Base-by-base conservation (phyloP, 2,113 vertebrate genomes). In the Dasyurus viverrinus region DNA sequence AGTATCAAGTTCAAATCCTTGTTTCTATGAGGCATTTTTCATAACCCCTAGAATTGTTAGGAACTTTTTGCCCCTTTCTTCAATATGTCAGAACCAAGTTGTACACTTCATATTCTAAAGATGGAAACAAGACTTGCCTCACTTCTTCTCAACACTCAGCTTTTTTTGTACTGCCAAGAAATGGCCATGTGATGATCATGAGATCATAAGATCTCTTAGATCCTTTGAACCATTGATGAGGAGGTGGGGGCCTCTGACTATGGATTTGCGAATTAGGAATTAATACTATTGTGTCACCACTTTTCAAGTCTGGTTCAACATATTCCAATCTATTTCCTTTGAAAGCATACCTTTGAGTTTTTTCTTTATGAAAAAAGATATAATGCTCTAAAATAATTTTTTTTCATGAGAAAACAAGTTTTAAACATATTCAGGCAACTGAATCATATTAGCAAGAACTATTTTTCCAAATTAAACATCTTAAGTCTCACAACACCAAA, bases 401-500 rank as follows among this genome's bases (percentile, higher is more conserved):
- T 42, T 84, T 42, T 84, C 22, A 8, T 76, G n/a, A 84, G 68
- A 84, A 84, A 42, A 76, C 19, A 76, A n/a, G 16, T 84, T 76
- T 76, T 84, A 36, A 84, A 84, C 14, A 42, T 84, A 84, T 42
- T 84, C 19, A 42, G 68, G 6, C 68, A 42, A 42, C 42, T 84
- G 5, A 84, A 3, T 68, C 95, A 50, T 89, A 93, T 95, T 92
- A 93, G 46, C 53, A 36, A 94, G 60, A 96, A 92, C 55, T 93
- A 54, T 68, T 96, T 97, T 24, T 50, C 53, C 95, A 91, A 95
- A 84, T 42, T 42, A 84, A 95, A 53, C 16, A 94, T 93, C n/a
- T 94, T 26, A 96, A n/a, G 55, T 94, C 53, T 96, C 22, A 94
- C 92, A 94, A n/a, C 19, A 42, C 93, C 96, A 46, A 89, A 92